Conservation (phyloP, 1,140 invertebrate genomes). For the Ruditapes philippinarum region DNA sequence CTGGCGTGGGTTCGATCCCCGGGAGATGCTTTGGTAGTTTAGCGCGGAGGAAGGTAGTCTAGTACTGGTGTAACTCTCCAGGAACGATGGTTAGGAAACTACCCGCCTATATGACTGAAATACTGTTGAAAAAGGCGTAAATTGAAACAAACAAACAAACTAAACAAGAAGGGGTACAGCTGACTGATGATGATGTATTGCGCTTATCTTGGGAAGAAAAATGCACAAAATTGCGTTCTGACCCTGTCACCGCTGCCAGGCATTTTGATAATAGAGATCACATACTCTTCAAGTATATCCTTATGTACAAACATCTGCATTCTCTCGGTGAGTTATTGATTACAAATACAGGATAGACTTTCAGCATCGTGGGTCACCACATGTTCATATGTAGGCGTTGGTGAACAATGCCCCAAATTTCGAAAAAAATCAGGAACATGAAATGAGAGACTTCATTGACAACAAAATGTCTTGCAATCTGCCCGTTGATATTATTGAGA, state of each 20-base stretch:
- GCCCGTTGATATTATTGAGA: conserved; percentile 8
- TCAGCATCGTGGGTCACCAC: conserved; percentile 11
- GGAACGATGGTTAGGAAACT: too few relatives aligned
- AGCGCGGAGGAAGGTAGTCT: too few relatives aligned
- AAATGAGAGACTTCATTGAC: conserved; percentile 13
- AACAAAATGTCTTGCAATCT: conserved; percentile 24
- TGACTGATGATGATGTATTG: conserved; percentile 38
- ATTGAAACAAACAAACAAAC: too few relatives aligned
- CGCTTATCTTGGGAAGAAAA: conserved; percentile 22
- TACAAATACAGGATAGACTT: conserved; percentile 11
- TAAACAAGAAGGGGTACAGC: conserved; percentile 38
- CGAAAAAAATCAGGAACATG: not conserved
- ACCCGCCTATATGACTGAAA: too few relatives aligned
- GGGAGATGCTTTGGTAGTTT: too few relatives aligned
- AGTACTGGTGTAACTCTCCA: too few relatives aligned
- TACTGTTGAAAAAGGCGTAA: too few relatives aligned
- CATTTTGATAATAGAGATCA: conserved; percentile 47
- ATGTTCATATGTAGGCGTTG: conserved; percentile 20
- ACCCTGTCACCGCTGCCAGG: conserved; percentile 29
- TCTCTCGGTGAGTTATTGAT: not conserved
- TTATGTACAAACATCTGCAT: conserved; percentile 16
- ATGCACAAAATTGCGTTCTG: conserved; percentile 4
- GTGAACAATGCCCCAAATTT: conserved; percentile 26
- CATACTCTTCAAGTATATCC: conserved; percentile 16
- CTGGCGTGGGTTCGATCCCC: too few relatives aligned